A percentile compares a stretch with the other conserved stretches of the same genome.
These are phyloP conservation scores for Hormiphora californensis DNA, from an alignment of 37 sponge, comb jelly and placozoan species.

Conservation along the genomic window DNA sequence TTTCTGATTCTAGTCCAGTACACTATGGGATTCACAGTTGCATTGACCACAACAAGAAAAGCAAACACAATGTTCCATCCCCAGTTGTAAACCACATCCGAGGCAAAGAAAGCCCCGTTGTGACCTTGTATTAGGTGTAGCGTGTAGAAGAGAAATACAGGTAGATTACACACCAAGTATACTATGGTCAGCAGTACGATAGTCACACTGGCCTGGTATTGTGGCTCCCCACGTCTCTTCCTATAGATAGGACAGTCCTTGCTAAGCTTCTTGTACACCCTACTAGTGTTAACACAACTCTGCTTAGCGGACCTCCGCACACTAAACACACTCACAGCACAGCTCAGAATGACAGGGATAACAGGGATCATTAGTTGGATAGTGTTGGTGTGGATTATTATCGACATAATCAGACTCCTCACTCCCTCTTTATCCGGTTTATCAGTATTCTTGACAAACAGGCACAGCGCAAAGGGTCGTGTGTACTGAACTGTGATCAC, in stretches of 20 bases:
- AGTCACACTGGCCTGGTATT: neutral
- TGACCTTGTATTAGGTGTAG: neutral
- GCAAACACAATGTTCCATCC: slow-evolving; percentile 5
- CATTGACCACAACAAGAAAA: neutral
- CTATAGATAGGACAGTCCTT: too few species aligned
- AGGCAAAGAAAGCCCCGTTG: neutral
- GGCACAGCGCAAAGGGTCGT: too few species aligned
- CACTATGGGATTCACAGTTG: neutral
- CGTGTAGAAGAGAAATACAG: slow-evolving; percentile 7
- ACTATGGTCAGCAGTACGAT: neutral
- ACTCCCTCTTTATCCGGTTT: neutral
- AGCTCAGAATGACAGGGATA: neutral
- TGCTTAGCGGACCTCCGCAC: neutral
- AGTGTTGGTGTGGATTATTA: neutral
- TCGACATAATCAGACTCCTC: neutral
- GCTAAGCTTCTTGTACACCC: neutral
- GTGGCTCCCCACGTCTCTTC: too few species aligned
- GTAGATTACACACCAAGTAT: neutral
- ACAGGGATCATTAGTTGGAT: neutral
- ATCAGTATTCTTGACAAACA: too few species aligned
- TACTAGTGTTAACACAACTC: neutral
- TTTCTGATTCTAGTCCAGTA: neutral
- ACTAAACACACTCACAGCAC: neutral
- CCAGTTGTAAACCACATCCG: neutral
- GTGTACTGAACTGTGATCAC: neutral